Evolutionary conservation across 2,888 invertebrate species (phyloP), one percentile per base, ranked within the genome.

Genomic region (Meiosimyza decipiens): DNA sequence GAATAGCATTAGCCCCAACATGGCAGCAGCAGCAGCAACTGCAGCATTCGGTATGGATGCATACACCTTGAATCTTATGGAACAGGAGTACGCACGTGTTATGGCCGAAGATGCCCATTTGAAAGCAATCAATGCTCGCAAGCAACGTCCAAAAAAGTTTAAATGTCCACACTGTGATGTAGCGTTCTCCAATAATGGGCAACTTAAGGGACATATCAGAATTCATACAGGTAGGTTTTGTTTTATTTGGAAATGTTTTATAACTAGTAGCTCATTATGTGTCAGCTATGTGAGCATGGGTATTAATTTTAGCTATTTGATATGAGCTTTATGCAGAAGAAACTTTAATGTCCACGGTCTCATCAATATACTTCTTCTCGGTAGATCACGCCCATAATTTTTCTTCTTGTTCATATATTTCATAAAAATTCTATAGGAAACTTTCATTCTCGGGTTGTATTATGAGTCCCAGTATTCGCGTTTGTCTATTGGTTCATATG

Each of bases 111-210:
- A 93, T 80, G 92, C 92, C 75, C 92, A 92, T 80, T 88, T 91
- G 0, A 92, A 92, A 81, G 86, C 91, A 0, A 79, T 92, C 5
- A 92, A 91, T 79, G 88, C 91, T 0, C 89, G 92, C 77, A 94
- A 95, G 81, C 92, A 94, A 79, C 89, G 96, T 1, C 96, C 97
- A 1, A 95, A 96, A 87, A 95, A 95, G 82, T 97, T 97, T 87
- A 92, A 95, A 78, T 97, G 98, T 82, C 93, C 94, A 0, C 93
- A 95, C 81, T 97, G 97, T 83, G 91, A 94, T 79, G 95, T 95
- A 0, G 95, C 95, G 0, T 97, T 97, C 85, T 95, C 95, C n/a
- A 97, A 97, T 85, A 96, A 96, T 85, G 96, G 96, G 0, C 96
- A 97, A 80, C 88, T 97, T 0, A 95, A 94, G 84, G 96, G 96